Base-by-base conservation (phyloP, 2,113 vertebrate species). In the Peromyscus californicus region DNA sequence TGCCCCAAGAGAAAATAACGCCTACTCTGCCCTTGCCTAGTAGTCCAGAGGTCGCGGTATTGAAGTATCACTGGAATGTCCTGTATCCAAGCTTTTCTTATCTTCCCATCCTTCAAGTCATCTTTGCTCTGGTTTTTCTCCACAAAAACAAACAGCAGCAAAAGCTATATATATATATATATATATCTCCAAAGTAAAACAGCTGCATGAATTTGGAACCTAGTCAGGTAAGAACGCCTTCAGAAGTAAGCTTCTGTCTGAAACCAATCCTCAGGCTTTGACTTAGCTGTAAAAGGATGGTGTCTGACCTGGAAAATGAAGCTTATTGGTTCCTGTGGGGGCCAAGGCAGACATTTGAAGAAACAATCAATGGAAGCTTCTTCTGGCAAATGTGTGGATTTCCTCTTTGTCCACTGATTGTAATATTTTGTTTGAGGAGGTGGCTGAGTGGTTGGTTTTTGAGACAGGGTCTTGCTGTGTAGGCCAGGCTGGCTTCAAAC, bases 61-160 rank as follows among this genome's bases (percentile, higher is more conserved):
- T 95, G 95, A 96, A 98, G 95, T 96, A 84, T 97, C 87, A 88
- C 89, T 97, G 97, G 96, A 92, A 98, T 96, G 72, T 92, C 88
- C 94, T 97, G 93, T 79, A 87, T 97, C 96, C 95, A 96, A 95
- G 42, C 39, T 57, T 36, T 90, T 96, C 91, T 96, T 74, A 84
- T 98, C 98, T 97, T 97, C 76, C 95, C 96, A 96, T 97, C 84
- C 85, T 92, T 92, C 70, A 80, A 90, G 92, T 85, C n/a, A 76
- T 78, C 85, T 96, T 95, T 84, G 42, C 89, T 61, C 67, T 80
- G 39, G 21, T 42, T 42, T 69, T 22, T 90, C 69, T 87, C 22
- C 90, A 51, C 48, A 51, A 69, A 90, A 67, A 74, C 76, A 69
- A 72, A 75, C 15, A 79, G 15, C 26, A 76, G 54, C 54, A 61